phyloP scores from a whole-genome alignment of 2,113 vertebrate genomes.

The Actenoides lindsayi region DNA sequence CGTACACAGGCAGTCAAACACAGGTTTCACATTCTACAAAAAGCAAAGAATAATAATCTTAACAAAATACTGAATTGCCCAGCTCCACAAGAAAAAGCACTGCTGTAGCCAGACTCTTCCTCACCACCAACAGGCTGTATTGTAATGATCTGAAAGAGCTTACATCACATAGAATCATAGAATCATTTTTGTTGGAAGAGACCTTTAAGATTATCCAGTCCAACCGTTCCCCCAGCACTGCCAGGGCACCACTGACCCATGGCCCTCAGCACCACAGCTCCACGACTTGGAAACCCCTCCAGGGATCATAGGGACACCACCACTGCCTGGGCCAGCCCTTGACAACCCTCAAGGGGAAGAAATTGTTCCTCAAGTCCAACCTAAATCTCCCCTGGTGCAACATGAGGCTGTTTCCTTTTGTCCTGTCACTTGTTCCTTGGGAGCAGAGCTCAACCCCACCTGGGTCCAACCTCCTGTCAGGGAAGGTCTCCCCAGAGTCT shows the following conservation, averaged over 20 bases:
- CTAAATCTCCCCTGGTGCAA: too few relatives aligned
- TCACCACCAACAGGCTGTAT: slow-evolving; percentile 27
- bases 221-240: background rate
- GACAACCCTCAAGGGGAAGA: too few relatives aligned
- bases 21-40: background rate
- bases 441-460: too few relatives aligned
- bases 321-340: too few relatives aligned
- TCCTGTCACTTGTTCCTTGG: too few relatives aligned
- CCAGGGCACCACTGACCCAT: background rate
- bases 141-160: background rate
- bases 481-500: too few relatives aligned
- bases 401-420: too few relatives aligned
- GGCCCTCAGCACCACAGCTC: background rate
- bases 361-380: too few relatives aligned
- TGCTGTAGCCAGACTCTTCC: background rate
- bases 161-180: background rate
- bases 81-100: background rate
- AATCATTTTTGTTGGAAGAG: background rate
- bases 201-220: background rate
- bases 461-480: too few relatives aligned
- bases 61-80: slow-evolving; percentile 1
- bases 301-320: too few relatives aligned
- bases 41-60: background rate
- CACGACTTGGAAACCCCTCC: background rate
- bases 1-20: background rate